A percentile compares a stretch with the other conserved stretches of the same genome.
phyloP scores from a whole-genome alignment of 1,140 invertebrate species.

The Eueides isabella region DNA sequence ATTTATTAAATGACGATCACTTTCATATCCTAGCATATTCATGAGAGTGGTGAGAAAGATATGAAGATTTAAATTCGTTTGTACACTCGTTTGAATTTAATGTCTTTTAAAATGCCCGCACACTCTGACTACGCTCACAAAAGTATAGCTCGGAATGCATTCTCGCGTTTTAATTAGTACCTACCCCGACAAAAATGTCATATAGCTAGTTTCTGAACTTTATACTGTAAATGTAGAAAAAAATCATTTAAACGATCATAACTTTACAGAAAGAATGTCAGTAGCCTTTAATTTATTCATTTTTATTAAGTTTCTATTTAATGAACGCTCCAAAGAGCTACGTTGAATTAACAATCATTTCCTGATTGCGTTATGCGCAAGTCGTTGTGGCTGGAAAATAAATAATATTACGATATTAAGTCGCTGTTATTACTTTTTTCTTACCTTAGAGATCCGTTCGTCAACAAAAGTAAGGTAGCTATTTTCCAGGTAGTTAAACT shows the following conservation, averaged over 20 bases:
- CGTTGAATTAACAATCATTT: conserved; percentile 13
- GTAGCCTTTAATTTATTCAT: conserved; percentile 1
- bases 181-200: conserved; percentile 1
- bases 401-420: conserved; percentile 42
- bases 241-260: conserved; percentile 4
- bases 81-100: conserved; percentile 14
- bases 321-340: neutral
- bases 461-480: conserved; percentile 28
- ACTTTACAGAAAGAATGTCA: neutral
- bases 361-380: conserved; percentile 17
- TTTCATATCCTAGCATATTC: conserved; percentile 5
- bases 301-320: conserved; percentile 15
- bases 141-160: conserved; percentile 14
- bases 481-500: conserved; percentile 17
- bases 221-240: conserved; percentile 7
- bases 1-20: conserved; percentile 2
- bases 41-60: conserved; percentile 1
- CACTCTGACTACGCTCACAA: conserved; percentile 16
- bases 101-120: conserved; percentile 21
- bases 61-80: conserved; percentile 18
- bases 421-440: conserved; percentile 40
- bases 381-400: conserved; percentile 21
- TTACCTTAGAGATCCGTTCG: conserved; percentile 31
- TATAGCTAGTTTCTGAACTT: conserved; percentile 2
- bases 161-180: conserved; percentile 20